Percentiles rank a stretch among this genome's conserved stretches.
phyloP scores from a whole-genome alignment of 2,113 vertebrate species.

The Isurus oxyrinchus region DNA sequence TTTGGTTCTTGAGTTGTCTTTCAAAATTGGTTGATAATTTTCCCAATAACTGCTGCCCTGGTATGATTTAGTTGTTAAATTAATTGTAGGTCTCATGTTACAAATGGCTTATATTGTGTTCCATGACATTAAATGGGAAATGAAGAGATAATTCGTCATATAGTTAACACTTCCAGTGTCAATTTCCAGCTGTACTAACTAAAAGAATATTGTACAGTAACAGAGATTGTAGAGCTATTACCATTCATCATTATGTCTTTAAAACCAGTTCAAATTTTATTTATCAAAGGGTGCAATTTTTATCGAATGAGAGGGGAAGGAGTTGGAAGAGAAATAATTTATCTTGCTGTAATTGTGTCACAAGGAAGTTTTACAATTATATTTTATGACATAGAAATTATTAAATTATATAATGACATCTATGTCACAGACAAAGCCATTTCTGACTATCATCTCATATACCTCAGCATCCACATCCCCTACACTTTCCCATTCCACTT shows the following conservation, averaged over 20 bases:
- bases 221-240: background rate
- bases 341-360: background rate
- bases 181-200: background rate
- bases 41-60: background rate
- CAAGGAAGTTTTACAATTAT: background rate
- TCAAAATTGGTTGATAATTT: background rate
- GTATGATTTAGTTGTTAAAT: background rate
- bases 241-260: background rate
- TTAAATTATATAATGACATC: background rate
- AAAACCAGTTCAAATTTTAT: background rate
- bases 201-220: background rate
- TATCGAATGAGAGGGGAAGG: background rate
- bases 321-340: background rate
- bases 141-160: background rate
- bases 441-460: background rate
- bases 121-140: background rate
- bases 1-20: background rate
- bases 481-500: background rate
- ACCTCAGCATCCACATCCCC: background rate
- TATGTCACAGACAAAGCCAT: background rate
- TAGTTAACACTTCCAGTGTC: background rate
- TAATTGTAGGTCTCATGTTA: background rate
- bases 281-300: background rate
- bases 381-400: background rate
- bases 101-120: background rate